Conservation (phyloP, 30 jellyfish, hydroid and myxozoan species). For the Calvadosia cruxmelitensis region DNA sequence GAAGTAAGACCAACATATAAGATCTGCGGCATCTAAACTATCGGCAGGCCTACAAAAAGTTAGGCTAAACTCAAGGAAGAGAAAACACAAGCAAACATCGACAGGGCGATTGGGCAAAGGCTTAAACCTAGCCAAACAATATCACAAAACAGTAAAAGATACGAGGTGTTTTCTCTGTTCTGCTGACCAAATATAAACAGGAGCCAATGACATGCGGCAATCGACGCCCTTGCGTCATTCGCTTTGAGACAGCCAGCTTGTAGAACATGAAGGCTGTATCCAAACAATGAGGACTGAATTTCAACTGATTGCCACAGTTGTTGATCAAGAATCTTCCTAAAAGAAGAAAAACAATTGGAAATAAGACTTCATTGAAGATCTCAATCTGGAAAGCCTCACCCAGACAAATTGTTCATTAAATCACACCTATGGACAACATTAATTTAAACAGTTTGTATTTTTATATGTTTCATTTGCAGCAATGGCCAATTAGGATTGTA, state of each 20-base stretch:
- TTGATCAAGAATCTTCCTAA: constrained; percentile 57
- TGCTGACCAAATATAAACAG: constrained; percentile 79
- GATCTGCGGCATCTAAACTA: neutral
- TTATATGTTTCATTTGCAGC: too few relatives aligned
- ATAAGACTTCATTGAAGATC: too few relatives aligned
- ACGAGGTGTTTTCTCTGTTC: constrained; percentile 95
- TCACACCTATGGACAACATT: too few relatives aligned
- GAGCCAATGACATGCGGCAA: constrained; percentile 85
- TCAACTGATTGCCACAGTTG: constrained; percentile 67
- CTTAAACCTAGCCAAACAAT: neutral
- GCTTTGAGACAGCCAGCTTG: constrained; percentile 67
- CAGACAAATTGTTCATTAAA: too few relatives aligned
- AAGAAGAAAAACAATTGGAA: neutral
- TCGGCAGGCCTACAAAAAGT: neutral
- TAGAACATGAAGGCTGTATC: constrained; percentile 89
- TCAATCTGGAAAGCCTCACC: too few relatives aligned
- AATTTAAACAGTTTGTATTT: too few relatives aligned
- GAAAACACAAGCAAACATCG: neutral
- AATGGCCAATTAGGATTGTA: too few relatives aligned
- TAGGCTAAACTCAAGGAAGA: too few relatives aligned
- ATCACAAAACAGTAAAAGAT: constrained; percentile 19
- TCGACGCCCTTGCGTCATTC: constrained; percentile 74
- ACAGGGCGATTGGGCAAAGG: neutral
- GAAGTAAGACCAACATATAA: too few relatives aligned
- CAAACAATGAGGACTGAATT: constrained; percentile 56